Evolutionary conservation across 2,888 invertebrate genomes (phyloP).

Genomic region (Heteropelma amictum): DNA sequence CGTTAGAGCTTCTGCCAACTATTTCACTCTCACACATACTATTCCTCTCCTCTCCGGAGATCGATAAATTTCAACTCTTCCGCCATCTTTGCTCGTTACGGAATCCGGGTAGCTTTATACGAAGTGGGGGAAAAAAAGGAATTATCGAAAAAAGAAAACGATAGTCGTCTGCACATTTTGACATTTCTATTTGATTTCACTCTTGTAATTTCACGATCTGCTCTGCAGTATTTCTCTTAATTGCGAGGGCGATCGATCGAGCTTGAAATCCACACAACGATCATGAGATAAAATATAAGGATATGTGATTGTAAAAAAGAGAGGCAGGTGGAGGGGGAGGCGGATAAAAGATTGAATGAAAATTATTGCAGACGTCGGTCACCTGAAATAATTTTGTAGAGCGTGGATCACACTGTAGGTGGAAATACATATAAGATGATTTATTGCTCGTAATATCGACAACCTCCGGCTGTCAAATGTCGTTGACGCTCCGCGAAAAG

Average conservation of each 20-base stretch:
- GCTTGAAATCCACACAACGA: conserved; percentile 4
- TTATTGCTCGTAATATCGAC: conserved; percentile 73
- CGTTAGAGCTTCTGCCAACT: conserved; percentile 32
- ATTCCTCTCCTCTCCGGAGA: not conserved
- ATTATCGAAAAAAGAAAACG: not conserved
- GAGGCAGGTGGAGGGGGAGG: not conserved
- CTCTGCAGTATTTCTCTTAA: not conserved
- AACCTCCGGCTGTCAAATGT: conserved; percentile 51
- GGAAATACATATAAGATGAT: conserved; percentile 62
- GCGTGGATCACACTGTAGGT: conserved; percentile 60
- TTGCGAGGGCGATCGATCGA: not conserved
- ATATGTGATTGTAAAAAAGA: not conserved
- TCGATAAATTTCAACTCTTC: conserved; percentile 31
- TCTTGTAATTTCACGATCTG: not conserved
- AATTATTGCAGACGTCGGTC: conserved; percentile 69
- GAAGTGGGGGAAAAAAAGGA: not conserved
- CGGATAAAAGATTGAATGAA: conserved; percentile 52
- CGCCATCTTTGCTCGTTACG: conserved; percentile 16
- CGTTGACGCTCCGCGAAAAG: conserved; percentile 38
- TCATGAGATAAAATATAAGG: conserved; percentile 15
- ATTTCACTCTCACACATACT: not conserved
- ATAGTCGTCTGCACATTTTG: not conserved
- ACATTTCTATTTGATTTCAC: conserved; percentile 10
- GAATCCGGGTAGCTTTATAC: not conserved
- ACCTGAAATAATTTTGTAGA: conserved; percentile 70